phyloP scores from a whole-genome alignment of 2,113 vertebrate species.

The Boulengerochromis microlepis region DNA sequence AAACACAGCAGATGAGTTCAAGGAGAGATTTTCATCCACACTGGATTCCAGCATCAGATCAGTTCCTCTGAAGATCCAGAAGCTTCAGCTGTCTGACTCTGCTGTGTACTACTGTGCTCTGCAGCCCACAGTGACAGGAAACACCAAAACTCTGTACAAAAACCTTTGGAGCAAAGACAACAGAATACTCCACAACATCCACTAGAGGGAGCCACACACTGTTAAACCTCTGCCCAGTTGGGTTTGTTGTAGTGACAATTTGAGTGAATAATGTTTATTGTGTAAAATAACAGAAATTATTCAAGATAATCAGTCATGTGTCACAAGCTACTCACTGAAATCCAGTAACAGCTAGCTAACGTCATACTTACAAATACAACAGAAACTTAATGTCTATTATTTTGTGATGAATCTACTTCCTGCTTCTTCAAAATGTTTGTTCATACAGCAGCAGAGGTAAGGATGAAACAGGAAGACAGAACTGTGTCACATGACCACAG shows the following conservation, averaged over 20 bases:
- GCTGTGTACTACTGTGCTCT: not conserved
- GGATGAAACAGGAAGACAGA: not conserved
- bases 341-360: not conserved
- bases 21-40: not conserved
- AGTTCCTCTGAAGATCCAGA: not conserved
- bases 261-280: not conserved
- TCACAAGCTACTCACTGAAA: not conserved
- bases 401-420: not conserved
- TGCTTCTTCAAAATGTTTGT: not conserved
- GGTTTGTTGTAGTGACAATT: not conserved
- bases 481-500: not conserved
- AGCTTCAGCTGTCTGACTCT: not conserved
- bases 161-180: not conserved
- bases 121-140: not conserved
- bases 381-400: not conserved
- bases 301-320: not conserved
- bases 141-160: not conserved
- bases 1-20: not conserved
- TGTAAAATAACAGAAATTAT: not conserved
- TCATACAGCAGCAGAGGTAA: not conserved
- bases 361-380: not conserved
- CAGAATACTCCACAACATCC: not conserved
- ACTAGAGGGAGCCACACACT: not conserved
- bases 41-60: not conserved
- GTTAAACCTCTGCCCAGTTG: not conserved